Evolutionary conservation across 2,888 invertebrate genomes (phyloP).

Genomic region (Nephrotoma appendiculata): DNA sequence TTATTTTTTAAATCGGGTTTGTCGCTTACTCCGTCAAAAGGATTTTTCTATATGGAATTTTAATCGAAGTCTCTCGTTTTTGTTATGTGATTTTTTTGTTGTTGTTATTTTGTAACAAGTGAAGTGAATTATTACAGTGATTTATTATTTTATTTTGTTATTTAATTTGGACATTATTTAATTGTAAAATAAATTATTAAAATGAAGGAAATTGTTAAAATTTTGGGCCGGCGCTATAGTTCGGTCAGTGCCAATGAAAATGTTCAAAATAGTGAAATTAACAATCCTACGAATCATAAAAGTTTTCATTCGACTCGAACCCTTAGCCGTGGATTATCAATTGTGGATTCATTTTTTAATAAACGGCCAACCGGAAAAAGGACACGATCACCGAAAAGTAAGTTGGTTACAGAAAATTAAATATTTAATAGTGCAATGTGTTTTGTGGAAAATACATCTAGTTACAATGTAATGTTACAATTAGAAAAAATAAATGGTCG

Average conservation of each 20-base stretch:
- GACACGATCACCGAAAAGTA: conserved; percentile 34
- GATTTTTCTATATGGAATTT: background rate
- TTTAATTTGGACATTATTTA: conserved; percentile 1
- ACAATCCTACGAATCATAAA: conserved; percentile 18
- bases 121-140: background rate
- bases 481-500: background rate
- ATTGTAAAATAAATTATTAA: background rate
- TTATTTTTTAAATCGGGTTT: background rate
- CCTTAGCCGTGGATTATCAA: conserved; percentile 27
- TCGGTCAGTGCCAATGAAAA: conserved; percentile 34
- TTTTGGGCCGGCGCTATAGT: conserved; percentile 43
- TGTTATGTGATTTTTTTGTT: background rate
- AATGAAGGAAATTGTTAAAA: conserved; percentile 49
- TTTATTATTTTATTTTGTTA: background rate
- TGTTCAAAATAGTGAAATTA: background rate
- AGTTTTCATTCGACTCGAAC: conserved; percentile 30
- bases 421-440: background rate
- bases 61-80: background rate
- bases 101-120: background rate
- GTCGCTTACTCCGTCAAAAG: background rate
- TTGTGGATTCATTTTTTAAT: conserved; percentile 34
- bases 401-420: conserved; percentile 19
- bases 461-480: background rate
- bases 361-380: conserved; percentile 27
- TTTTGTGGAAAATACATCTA: background rate